Percentiles rank a stretch among this genome's conserved stretches.
Evolutionary conservation across 1,140 invertebrate species (phyloP).

Genomic region (Dendrolimus punctatus): DNA sequence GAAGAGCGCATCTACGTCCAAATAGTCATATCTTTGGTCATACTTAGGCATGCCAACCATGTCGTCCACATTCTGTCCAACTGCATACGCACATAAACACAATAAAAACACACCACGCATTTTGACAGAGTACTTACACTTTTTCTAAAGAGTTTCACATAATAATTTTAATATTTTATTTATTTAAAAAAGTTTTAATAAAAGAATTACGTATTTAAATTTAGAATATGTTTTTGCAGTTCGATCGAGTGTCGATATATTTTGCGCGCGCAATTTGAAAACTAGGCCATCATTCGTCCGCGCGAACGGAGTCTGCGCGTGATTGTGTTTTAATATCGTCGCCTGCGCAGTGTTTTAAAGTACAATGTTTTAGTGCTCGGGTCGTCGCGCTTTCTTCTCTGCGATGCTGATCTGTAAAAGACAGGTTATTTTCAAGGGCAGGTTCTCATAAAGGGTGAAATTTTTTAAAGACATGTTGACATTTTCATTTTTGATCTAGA

Average conservation of each 20-base stretch:
- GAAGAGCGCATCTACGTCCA: conserved; percentile 72
- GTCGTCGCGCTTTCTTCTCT: conserved; percentile 18
- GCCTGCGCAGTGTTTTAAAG: conserved; percentile 21
- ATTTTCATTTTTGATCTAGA: too few relatives aligned
- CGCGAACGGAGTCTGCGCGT: conserved; percentile 20
- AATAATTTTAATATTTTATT: neutral
- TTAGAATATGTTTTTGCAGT: conserved; percentile 10
- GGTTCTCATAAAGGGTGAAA: neutral
- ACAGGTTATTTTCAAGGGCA: conserved; percentile 7
- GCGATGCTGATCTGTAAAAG: conserved; percentile 6
- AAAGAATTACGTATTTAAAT: conserved; percentile 16
- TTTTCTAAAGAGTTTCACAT: too few relatives aligned
- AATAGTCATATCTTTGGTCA: conserved; percentile 70
- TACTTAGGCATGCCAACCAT: conserved; percentile 62
- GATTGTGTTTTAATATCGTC: conserved; percentile 30
- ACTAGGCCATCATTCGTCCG: conserved; percentile 28
- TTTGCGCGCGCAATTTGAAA: conserved; percentile 17
- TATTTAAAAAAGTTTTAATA: conserved; percentile 12
- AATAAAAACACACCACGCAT: conserved; percentile 49
- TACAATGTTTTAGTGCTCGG: conserved; percentile 11
- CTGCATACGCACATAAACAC: conserved; percentile 35
- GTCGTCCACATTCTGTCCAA: conserved; percentile 41
- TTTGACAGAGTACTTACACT: conserved; percentile 14
- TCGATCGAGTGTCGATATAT: conserved; percentile 7
- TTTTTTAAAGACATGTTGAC: neutral